phyloP scores from a whole-genome alignment of 2,113 vertebrate genomes.

The Cebidichthys violaceus region DNA sequence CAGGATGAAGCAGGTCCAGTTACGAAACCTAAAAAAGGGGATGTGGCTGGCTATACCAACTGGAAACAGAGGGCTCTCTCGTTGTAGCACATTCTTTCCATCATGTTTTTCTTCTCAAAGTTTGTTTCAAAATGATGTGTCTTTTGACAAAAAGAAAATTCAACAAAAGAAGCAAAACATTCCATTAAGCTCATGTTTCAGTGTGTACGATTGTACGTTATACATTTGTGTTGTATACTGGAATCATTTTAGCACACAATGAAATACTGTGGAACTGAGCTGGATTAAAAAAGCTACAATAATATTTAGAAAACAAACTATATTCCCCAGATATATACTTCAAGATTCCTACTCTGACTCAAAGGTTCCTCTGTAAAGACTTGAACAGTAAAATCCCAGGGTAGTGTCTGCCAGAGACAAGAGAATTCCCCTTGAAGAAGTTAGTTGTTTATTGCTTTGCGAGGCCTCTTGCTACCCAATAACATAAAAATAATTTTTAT shows the following conservation, averaged over 20 bases:
- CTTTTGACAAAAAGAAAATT: neutral
- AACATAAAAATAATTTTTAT: neutral
- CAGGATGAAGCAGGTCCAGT: constrained; percentile 53
- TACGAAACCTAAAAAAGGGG: constrained; percentile 69
- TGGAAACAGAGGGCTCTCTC: constrained; percentile 72
- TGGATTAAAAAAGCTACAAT: neutral
- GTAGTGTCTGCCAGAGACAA: neutral
- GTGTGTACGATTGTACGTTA: neutral
- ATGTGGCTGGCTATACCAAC: constrained; percentile 63
- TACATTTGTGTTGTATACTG: neutral
- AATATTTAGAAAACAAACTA: neutral
- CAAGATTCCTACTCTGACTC: neutral
- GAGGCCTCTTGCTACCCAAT: neutral
- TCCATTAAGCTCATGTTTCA: neutral
- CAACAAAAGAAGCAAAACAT: constrained; percentile 5
- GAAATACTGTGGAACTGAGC: neutral
- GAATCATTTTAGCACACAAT: neutral
- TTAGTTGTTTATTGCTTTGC: neutral
- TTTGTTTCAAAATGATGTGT: constrained; percentile 32
- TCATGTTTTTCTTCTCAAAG: constrained; percentile 14
- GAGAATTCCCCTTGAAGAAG: neutral
- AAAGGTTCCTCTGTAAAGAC: neutral
- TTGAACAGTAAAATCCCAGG: neutral
- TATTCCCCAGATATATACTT: neutral
- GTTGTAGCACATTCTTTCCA: constrained; percentile 42